These are phyloP conservation scores for Bombylius discolor DNA, from an alignment of 2,888 invertebrate genomes.

Conservation along the genomic window DNA sequence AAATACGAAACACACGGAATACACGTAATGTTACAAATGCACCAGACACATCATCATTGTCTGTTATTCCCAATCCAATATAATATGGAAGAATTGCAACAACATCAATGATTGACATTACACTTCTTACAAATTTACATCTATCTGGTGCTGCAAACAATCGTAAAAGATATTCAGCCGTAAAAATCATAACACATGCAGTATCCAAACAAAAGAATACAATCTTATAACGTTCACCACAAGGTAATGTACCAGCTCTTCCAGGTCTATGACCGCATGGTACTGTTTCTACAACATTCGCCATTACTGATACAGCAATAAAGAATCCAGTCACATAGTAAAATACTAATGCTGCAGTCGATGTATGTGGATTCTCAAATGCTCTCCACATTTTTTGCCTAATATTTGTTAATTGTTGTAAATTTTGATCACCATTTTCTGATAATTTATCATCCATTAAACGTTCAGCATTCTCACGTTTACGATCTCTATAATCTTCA, in stretches of 20 bases:
- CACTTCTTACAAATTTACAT: conserved; percentile 93
- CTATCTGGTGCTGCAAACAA: conserved; percentile 97
- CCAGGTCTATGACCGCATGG: conserved; percentile 83
- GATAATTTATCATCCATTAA: conserved; percentile 94
- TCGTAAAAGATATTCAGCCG: conserved; percentile 89
- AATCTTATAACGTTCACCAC: conserved; percentile 95
- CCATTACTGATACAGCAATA: conserved; percentile 98
- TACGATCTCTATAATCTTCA: conserved; percentile 97
- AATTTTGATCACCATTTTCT: conserved; percentile 80
- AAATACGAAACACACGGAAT: conserved; percentile 98
- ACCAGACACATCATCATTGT: conserved; percentile 97
- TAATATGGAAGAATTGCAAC: conserved; percentile 99
- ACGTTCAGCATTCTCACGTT: conserved; percentile 96
- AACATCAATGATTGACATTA: conserved; percentile 99
- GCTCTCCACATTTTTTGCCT: conserved; percentile 98
- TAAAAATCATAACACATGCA: conserved; percentile 99
- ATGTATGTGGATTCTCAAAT: conserved; percentile 98
- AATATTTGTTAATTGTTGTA: conserved; percentile 76
- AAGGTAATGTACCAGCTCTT: conserved; percentile 76
- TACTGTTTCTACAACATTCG: conserved; percentile 96
- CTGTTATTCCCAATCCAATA: conserved; percentile 92
- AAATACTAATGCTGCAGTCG: conserved; percentile 97
- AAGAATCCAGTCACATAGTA: conserved; percentile 99
- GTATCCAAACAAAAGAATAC: conserved; percentile 98
- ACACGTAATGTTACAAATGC: conserved; percentile 98